Base-by-base conservation (phyloP, 2,888 invertebrate genomes). In the Seira ritae region DNA sequence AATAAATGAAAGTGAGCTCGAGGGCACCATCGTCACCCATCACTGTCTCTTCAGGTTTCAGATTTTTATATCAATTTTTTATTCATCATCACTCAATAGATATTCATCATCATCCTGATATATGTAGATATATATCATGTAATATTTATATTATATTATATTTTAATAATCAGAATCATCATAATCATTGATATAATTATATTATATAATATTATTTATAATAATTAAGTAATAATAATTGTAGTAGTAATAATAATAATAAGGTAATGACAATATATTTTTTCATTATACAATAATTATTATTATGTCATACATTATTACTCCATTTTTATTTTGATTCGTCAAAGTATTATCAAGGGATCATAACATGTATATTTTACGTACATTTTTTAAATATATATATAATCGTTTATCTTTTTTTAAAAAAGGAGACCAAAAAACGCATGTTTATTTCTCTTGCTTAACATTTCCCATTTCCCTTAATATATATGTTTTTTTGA, bases 31-130 rank as follows among this genome's bases (percentile, higher is more conserved):
- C 3, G 2, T 31, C 31, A 31, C n/a, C n/a, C 31, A 31, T 8
- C 8, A 31, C 8, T 2, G 2, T 31, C 31, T 4, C 3, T 31
- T 31, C 55, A 55, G 17, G 17, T 12, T 55, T n/a, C 55, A 55
- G 12, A 8, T 72, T 79, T 79, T 80, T 75, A 80, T 80, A 80
- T 80, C 80, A 80, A 80, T 80, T 80, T 80, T 80, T 80, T 75
- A 80, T 80, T 80, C 80, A 74, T 80, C 80, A 80, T 80, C 80
- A 80, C 80, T 80, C 80, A 80, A 80, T 69, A 68, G 74, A 80
- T 80, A 80, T 75, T 80, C 80, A 80, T 80, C 79, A 80, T 80
- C 80, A 80, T 80, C 74, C 80, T 80, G 74, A 75, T 80, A 80
- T 80, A 70, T 46, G 8, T 71, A 22, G 23, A 15, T 55, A 50